Base-by-base conservation (phyloP, 2,797 vertebrate genomes). In the Bufotes viridis region DNA sequence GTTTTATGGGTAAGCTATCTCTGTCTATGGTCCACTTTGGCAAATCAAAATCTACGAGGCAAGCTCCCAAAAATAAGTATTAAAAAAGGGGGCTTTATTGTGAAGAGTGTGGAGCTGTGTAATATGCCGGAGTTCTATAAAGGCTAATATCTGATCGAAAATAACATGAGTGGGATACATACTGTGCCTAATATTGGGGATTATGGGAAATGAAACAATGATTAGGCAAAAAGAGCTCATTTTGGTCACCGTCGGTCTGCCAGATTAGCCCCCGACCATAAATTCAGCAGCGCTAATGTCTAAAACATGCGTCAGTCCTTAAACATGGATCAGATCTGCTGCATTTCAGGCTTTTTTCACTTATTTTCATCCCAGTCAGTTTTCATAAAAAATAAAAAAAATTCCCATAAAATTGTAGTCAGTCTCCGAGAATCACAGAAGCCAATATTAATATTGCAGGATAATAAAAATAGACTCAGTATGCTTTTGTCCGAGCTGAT, bases 381-480 rank as follows among this genome's bases (percentile, higher is more conserved):
- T 83, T 89, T 89, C 79, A 89, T 89, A 82, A 86, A 89, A 76
- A 42, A 42, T 34, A 42, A 42, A 42, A 42, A 42, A 42, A 51
- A 72, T 26, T 42, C 74, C 84, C 84, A 89, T 89, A 89, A 89
- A 89, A 81, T 67, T 22, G 60, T 72, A 85, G 67, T 70, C 34
- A n/a, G 74, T 55, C 67, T 85, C 42, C 24, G 55, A 81, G 70
- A 76, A 81, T 82, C 58, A 88, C 87, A 72, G 83, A 89, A 89
- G 87, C 87, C 87, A 89, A 85, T 89, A 89, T 81, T 89, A 85
- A 86, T 89, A 89, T 89, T 75, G 78, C 14, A 12, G 55, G 61
- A 49, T 89, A 86, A 89, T 76, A 89, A 51, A 78, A 85, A 88
- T 20, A 81, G 51, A 55, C 78, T 57, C 42, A n/a, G 83, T 69